Percentiles rank a stretch among this genome's conserved stretches.
Conservation (phyloP, 1,140 invertebrate genomes). For the Phenacoccus solenopsis region DNA sequence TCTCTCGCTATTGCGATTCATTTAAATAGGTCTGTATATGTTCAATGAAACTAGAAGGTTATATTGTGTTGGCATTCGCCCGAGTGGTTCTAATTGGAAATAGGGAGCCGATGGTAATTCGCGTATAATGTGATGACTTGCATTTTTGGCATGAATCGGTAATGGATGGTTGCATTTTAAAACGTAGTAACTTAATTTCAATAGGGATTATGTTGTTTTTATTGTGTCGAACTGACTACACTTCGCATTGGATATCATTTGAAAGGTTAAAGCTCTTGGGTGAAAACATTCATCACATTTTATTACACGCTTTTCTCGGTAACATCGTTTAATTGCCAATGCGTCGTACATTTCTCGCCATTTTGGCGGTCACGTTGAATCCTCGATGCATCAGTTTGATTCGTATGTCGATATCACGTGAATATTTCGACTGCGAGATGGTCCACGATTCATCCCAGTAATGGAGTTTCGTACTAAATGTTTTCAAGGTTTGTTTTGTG, state of each 20-base stretch:
- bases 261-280: neutral
- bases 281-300: neutral
- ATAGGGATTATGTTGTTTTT: too few relatives aligned
- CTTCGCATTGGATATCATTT: too few relatives aligned
- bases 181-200: too few relatives aligned
- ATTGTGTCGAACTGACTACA: too few relatives aligned
- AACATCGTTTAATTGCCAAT: neutral
- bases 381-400: too few relatives aligned
- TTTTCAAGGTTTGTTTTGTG: neutral
- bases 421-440: too few relatives aligned
- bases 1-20: neutral
- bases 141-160: neutral
- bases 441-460: too few relatives aligned
- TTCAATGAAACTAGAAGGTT: neutral
- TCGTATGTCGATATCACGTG: too few relatives aligned
- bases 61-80: neutral
- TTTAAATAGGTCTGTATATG: neutral
- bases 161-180: neutral
- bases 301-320: neutral
- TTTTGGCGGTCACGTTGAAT: too few relatives aligned
- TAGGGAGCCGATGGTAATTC: neutral
- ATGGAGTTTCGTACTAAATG: too few relatives aligned
- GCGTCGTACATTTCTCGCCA: too few relatives aligned
- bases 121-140: neutral
- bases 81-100: neutral